These are phyloP conservation scores for Listronotus oregonensis DNA, from an alignment of 1,140 invertebrate genomes.

Conservation along the genomic window DNA sequence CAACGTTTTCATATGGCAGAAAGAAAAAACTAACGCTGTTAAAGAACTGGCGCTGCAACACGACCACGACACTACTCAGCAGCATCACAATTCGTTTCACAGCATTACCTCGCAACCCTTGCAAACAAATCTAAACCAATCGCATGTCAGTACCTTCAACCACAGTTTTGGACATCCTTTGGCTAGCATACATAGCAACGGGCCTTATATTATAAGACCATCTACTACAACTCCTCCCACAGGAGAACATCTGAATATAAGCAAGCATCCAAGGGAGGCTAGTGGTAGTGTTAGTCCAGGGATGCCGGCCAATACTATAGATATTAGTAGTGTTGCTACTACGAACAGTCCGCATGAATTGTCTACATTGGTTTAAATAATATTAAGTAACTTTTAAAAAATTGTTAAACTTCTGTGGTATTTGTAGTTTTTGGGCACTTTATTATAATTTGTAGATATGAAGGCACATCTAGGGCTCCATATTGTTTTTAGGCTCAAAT, in stretches of 20 bases:
- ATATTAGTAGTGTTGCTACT: constrained; percentile 69
- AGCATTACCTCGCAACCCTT: constrained; percentile 42
- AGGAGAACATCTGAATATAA: constrained; percentile 55
- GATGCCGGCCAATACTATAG: constrained; percentile 65
- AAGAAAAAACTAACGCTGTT: constrained; percentile 73
- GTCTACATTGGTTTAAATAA: constrained; percentile 66
- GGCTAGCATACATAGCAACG: constrained; percentile 45
- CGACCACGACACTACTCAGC: constrained; percentile 41
- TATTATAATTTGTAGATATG: no score
- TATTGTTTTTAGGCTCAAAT: no score
- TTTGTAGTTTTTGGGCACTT: no score
- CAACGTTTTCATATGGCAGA: constrained; percentile 93
- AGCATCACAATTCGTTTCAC: constrained; percentile 50
- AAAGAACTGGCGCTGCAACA: constrained; percentile 55
- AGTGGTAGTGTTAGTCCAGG: constrained; percentile 68
- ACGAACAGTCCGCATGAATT: constrained; percentile 70
- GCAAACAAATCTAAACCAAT: constrained; percentile 48
- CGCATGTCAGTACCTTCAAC: constrained; percentile 50
- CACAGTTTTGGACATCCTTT: constrained; percentile 50
- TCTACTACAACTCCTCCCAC: constrained; percentile 60
- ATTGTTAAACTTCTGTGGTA: no score
- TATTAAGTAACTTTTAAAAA: background rate
- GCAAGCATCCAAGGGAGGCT: constrained; percentile 59
- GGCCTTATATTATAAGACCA: constrained; percentile 55
- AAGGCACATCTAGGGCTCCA: no score